Conservation (phyloP, 2,113 vertebrate species). For the Tragelaphus strepsiceros region DNA sequence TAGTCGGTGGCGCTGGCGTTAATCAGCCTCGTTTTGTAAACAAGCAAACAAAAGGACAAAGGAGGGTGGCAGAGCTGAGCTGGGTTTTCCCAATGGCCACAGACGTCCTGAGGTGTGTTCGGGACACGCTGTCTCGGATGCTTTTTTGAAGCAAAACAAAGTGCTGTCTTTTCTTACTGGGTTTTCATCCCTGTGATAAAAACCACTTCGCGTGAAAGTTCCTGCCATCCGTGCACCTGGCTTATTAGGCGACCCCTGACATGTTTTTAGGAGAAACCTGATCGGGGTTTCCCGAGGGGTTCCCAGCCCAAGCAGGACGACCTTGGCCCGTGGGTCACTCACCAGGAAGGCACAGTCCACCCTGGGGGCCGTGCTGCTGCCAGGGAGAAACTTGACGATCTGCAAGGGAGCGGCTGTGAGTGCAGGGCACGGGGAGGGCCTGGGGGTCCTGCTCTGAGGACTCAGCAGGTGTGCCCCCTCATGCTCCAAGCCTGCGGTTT, state of each 20-base stretch:
- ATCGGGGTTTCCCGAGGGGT: no score
- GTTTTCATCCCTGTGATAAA: neutral
- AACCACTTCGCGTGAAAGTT: rapidly evolving
- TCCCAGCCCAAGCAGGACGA: rapidly evolving
- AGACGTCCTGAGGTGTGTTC: no score
- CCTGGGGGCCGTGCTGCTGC: constrained; percentile 77
- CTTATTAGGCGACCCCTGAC: neutral
- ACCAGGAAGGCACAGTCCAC: constrained; percentile 87
- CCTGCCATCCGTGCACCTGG: rapidly evolving
- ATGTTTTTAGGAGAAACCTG: neutral
- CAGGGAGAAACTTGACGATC: constrained; percentile 88
- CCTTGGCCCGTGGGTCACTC: constrained; percentile 52
- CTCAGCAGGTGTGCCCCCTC: neutral
- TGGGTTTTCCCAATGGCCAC: neutral
- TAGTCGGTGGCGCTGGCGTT: rapidly evolving
- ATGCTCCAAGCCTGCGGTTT: neutral
- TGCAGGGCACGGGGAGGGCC: rapidly evolving
- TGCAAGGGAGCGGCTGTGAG: constrained; percentile 63
- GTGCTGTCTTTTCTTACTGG: neutral
- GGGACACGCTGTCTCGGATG: rapidly evolving
- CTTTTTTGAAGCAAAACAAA: neutral
- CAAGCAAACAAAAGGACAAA: neutral
- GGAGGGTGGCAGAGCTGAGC: rapidly evolving
- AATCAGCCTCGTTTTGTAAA: neutral
- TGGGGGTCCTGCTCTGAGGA: neutral